Percentiles rank a stretch among this genome's conserved stretches.
These are phyloP conservation scores for Sussaba pulchella DNA, from an alignment of 2,888 invertebrate genomes.

Conservation along the genomic window DNA sequence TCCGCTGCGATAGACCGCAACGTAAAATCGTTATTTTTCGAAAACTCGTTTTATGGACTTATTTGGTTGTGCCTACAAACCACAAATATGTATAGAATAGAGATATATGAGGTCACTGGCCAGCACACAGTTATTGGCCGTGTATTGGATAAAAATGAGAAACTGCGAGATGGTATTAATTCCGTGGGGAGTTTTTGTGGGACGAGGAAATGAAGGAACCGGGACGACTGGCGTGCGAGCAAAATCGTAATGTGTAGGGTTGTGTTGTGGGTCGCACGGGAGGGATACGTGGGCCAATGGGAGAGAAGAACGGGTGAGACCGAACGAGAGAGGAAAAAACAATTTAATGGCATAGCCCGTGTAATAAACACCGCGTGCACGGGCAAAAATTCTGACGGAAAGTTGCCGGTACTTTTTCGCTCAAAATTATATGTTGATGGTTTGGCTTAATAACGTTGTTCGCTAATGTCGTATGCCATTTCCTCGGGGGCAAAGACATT, in stretches of 20 bases:
- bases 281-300: constrained; percentile 19
- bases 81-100: background rate
- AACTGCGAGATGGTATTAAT: constrained; percentile 13
- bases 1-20: too few species aligned
- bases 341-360: constrained; percentile 34
- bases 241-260: constrained; percentile 14
- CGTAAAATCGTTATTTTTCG: too few species aligned
- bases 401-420: constrained; percentile 81
- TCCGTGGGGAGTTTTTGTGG: background rate
- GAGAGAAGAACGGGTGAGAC: background rate
- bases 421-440: constrained; percentile 80
- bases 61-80: too few species aligned
- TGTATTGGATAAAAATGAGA: constrained; percentile 6
- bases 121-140: background rate
- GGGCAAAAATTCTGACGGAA: constrained; percentile 62
- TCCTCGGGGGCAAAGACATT: constrained; percentile 36
- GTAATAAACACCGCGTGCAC: constrained; percentile 65
- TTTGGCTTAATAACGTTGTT: constrained; percentile 78
- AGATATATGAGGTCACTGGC: too few species aligned
- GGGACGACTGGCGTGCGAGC: constrained; percentile 16
- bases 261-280: background rate
- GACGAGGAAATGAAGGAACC: background rate
- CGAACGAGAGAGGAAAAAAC: constrained; percentile 8
- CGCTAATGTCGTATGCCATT: constrained; percentile 78
- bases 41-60: too few species aligned